Evolutionary conservation across 2,113 vertebrate genomes (phyloP).

Genomic region (Pyxicephalus adspersus): DNA sequence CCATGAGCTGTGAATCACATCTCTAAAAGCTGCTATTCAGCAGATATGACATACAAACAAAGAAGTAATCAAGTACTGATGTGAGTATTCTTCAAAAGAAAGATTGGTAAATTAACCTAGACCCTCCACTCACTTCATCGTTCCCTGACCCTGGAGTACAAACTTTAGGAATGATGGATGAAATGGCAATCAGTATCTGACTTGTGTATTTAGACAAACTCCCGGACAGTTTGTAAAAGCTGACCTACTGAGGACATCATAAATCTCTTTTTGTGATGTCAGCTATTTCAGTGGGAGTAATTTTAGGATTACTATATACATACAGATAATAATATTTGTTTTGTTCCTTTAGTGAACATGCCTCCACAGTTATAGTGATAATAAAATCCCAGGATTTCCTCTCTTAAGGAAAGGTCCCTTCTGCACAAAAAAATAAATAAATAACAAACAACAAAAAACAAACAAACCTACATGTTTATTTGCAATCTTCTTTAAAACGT

Average conservation of each 20-base stretch:
- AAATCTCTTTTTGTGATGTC: slow-evolving; percentile 29
- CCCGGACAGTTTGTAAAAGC: neutral
- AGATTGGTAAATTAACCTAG: neutral
- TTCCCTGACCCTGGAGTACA: slow-evolving; percentile 21
- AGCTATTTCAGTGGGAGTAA: neutral
- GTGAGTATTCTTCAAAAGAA: slow-evolving; percentile 1
- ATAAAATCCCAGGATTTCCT: too few relatives aligned
- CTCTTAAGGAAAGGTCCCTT: too few relatives aligned
- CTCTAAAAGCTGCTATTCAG: neutral
- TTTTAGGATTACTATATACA: neutral
- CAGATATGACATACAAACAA: slow-evolving; percentile 11
- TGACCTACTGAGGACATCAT: neutral
- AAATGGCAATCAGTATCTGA: slow-evolving; percentile 28
- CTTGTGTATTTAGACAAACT: slow-evolving; percentile 42
- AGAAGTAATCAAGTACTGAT: neutral
- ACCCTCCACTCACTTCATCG: neutral
- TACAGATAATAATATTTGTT: neutral
- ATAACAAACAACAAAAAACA: too few relatives aligned
- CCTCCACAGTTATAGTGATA: too few relatives aligned
- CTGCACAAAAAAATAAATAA: too few relatives aligned
- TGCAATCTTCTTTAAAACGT: too few relatives aligned
- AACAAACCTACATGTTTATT: too few relatives aligned
- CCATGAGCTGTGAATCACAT: slow-evolving; percentile 9
- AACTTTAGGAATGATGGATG: slow-evolving; percentile 46
- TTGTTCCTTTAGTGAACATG: too few relatives aligned